Base-by-base conservation (phyloP, 2,888 invertebrate species). In the Geophilus truncorum region DNA sequence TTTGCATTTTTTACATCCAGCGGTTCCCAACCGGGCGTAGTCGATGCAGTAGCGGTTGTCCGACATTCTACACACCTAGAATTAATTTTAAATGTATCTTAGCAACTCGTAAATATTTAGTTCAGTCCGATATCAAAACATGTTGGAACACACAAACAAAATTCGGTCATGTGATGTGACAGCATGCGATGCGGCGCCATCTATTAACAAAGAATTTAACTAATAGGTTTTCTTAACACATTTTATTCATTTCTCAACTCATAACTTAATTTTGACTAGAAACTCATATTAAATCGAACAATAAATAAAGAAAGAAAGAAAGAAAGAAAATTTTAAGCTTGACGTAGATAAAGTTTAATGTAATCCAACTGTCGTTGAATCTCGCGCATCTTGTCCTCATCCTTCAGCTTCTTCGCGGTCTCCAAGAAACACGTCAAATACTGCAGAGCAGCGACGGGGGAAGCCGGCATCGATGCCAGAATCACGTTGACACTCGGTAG, bases 1-100 rank as follows among this genome's bases (percentile, higher is more conserved):
- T 88, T 95, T 96, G 87, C 96, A 96, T 85, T 93, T 94, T 87
- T 95, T 95, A 86, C 96, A 96, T 15, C 91, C 91, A 0, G 96
- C 93, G 78, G 93, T 90, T 0, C 93, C 93, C 12, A 91, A 90
- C 88, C 95, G 95, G 0, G 95, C 94, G 82, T 92, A 90, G 84
- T 96, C 96, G 10, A 92, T 90, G 80, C 89, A 90, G 87, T 86
- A 89, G 81, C 85, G 85, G 80, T 87, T 87, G 25, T 86, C 85
- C 4, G 87, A 83, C 88, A 88, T 88, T 40, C 10, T 32, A 6
- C 9, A 32, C 9, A n/a, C n/a, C n/a, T n/a, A n/a, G n/a, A n/a
- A n/a, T n/a, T n/a, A n/a, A n/a, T n/a, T n/a, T n/a, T n/a, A n/a
- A n/a, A n/a, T n/a, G 32, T 32, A 32, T 32, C 32, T 6, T 32